Evolutionary conservation across 1,140 invertebrate genomes (phyloP).

Genomic region (Drosophila dunni): DNA sequence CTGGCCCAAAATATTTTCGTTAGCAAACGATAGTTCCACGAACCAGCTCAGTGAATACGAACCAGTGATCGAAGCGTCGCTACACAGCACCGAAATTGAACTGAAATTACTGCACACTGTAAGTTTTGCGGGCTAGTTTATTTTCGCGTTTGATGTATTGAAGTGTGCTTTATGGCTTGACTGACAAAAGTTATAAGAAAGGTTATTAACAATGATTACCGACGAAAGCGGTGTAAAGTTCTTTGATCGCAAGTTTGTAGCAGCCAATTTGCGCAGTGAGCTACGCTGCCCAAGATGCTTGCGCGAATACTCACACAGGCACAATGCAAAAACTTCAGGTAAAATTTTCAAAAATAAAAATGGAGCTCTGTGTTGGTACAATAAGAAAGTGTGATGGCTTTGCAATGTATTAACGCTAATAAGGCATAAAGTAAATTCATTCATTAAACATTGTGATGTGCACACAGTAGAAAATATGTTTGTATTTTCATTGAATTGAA

Average conservation of each 20-base stretch:
- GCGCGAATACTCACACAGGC: conserved; percentile 13
- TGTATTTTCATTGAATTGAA: too few relatives aligned
- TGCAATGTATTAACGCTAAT: too few relatives aligned
- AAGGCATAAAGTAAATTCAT: too few relatives aligned
- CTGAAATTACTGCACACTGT: conserved; percentile 5
- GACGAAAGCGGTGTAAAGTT: conserved; percentile 42
- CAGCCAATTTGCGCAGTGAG: conserved; percentile 47
- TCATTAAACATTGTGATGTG: too few relatives aligned
- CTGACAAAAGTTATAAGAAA: background rate
- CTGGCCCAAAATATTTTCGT: background rate
- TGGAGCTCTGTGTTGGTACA: too few relatives aligned
- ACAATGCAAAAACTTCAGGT: background rate
- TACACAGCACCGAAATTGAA: conserved; percentile 2
- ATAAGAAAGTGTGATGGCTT: too few relatives aligned
- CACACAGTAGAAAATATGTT: too few relatives aligned
- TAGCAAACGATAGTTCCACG: background rate
- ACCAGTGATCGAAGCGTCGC: background rate
- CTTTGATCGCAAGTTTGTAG: conserved; percentile 74
- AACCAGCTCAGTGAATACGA: background rate
- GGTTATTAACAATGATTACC: conserved; percentile 31
- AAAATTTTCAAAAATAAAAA: background rate
- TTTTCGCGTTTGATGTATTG: background rate
- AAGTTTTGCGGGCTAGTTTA: background rate
- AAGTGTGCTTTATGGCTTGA: background rate
- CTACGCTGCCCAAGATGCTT: conserved; percentile 65